These are phyloP conservation scores for Pilophorus perplexus DNA, from an alignment of 2,888 invertebrate species.

Conservation along the genomic window DNA sequence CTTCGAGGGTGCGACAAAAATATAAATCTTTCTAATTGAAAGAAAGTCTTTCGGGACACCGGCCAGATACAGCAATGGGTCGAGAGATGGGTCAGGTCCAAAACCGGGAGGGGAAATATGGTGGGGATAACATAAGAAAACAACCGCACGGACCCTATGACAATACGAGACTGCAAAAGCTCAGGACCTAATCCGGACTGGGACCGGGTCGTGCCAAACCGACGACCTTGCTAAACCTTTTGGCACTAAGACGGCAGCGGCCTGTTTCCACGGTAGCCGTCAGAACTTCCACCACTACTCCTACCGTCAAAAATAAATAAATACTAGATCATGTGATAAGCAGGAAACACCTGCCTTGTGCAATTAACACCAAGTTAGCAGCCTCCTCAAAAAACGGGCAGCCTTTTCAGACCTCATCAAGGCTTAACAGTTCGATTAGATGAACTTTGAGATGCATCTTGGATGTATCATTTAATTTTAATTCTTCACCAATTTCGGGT, in stretches of 20 bases:
- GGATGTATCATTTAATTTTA: too few relatives aligned
- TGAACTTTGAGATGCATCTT: too few relatives aligned
- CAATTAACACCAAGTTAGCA: too few relatives aligned
- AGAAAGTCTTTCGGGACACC: slow-evolving; percentile 34
- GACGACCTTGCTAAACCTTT: slow-evolving; percentile 38
- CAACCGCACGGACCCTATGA: slow-evolving; percentile 38
- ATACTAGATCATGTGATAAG: slow-evolving; percentile 4
- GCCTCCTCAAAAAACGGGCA: too few relatives aligned
- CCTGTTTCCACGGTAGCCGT: not conserved
- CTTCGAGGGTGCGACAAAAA: slow-evolving; percentile 9
- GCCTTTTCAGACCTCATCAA: not conserved
- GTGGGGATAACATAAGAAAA: too few relatives aligned
- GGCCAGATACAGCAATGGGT: slow-evolving; percentile 31
- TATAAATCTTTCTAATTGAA: slow-evolving; percentile 38
- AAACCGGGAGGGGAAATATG: slow-evolving; percentile 25
- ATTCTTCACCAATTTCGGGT: too few relatives aligned
- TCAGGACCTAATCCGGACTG: slow-evolving; percentile 36
- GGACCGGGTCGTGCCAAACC: slow-evolving; percentile 37
- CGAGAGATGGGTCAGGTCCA: slow-evolving; percentile 31
- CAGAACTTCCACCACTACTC: slow-evolving; percentile 3
- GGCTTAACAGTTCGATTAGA: too few relatives aligned
- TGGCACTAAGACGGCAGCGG: slow-evolving; percentile 28
- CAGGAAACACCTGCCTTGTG: too few relatives aligned
- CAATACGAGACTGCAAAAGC: slow-evolving; percentile 42
- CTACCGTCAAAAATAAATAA: slow-evolving; percentile 8